Percentiles rank a stretch among this genome's conserved stretches.
These are phyloP conservation scores for Colius striatus DNA, from an alignment of 2,113 vertebrate species.

Conservation along the genomic window DNA sequence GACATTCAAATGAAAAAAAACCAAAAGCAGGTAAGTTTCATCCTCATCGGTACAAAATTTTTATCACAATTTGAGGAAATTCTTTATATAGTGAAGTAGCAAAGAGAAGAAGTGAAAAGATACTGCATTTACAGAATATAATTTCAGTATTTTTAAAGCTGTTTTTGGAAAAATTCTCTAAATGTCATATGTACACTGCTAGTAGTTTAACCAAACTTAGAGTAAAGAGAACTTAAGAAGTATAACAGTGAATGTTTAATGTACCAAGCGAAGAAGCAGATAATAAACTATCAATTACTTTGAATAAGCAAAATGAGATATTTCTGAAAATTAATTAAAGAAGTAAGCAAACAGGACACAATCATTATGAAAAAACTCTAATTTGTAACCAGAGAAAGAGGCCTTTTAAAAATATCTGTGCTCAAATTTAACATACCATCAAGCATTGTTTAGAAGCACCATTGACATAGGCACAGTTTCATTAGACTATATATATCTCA, in stretches of 20 bases:
- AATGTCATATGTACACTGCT: not conserved
- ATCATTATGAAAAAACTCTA: not conserved
- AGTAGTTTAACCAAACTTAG: not conserved
- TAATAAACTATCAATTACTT: not conserved
- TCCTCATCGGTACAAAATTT: not conserved
- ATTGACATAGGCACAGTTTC: not conserved
- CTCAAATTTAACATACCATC: not conserved
- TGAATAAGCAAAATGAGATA: not conserved
- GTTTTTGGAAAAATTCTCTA: not conserved
- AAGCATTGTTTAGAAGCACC: not conserved
- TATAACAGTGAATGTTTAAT: not conserved
- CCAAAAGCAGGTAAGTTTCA: not conserved
- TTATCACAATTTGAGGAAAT: not conserved
- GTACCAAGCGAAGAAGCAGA: not conserved
- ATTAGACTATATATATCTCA: not conserved
- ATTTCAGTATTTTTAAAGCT: not conserved
- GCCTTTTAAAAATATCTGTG: too few relatives aligned
- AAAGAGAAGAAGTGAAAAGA: not conserved
- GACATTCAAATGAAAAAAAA: not conserved
- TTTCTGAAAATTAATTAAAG: not conserved
- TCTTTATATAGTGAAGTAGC: not conserved
- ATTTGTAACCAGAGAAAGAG: not conserved
- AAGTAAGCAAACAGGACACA: not conserved
- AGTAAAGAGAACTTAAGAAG: not conserved
- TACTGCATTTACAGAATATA: not conserved